phyloP scores from a whole-genome alignment of 1,140 invertebrate genomes.

The Cataglyphis hispanica region DNA sequence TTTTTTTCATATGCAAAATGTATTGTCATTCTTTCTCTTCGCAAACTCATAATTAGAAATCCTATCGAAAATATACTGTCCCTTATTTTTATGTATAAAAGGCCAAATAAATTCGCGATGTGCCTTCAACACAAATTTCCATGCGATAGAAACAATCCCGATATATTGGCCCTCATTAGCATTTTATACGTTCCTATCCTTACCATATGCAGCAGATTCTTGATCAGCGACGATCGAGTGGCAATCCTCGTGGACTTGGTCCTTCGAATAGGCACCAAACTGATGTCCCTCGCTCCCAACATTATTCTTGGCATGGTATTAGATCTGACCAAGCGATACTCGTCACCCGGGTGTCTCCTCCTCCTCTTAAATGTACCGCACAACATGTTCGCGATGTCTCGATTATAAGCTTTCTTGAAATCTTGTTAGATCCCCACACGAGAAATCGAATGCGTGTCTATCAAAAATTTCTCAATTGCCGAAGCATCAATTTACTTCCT shows the following conservation, averaged over 20 bases:
- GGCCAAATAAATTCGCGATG: neutral
- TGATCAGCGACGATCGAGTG: conserved; percentile 67
- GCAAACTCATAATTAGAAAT: neutral
- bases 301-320: conserved; percentile 72
- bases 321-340: conserved; percentile 80
- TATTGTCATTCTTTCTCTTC: neutral
- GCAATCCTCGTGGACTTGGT: conserved; percentile 71
- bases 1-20: neutral
- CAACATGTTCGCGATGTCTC: conserved; percentile 75
- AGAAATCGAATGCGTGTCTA: neutral
- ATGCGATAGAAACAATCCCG: neutral
- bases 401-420: conserved; percentile 23
- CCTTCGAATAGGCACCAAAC: conserved; percentile 64
- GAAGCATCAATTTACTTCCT: neutral
- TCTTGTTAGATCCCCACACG: conserved; percentile 6
- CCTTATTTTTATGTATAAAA: neutral
- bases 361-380: conserved; percentile 81
- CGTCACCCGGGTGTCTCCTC: conserved; percentile 77
- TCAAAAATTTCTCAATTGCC: neutral
- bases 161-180: neutral
- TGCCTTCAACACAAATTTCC: neutral
- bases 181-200: conserved; percentile 48
- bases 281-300: conserved; percentile 65
- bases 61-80: neutral
- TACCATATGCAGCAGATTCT: conserved; percentile 77